Evolutionary conservation across 92 coral and sea anemone species (phyloP), one percentile per base, ranked within the genome.

Genomic region (Paramuricea clavata): DNA sequence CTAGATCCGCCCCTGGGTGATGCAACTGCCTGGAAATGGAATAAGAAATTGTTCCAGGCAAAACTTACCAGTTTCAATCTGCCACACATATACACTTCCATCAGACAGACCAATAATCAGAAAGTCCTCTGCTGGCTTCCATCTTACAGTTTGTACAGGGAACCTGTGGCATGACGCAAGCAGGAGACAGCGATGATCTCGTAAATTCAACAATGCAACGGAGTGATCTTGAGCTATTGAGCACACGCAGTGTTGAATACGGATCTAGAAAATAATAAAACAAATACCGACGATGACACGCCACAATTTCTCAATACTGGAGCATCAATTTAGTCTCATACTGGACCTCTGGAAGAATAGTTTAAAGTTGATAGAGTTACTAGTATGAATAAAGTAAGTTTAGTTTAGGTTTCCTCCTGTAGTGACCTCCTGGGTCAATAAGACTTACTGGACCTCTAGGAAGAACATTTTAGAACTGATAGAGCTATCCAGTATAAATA

Each of bases 1-100:
- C n/a, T n/a, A n/a, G n/a, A n/a, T n/a, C n/a, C n/a, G n/a, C n/a
- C n/a, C n/a, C n/a, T n/a, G n/a, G n/a, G n/a, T n/a, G n/a, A n/a
- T n/a, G n/a, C n/a, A n/a, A n/a, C n/a, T n/a, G n/a, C n/a, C n/a
- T n/a, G n/a, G n/a, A n/a, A n/a, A n/a, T n/a, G n/a, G n/a, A n/a
- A n/a, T n/a, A n/a, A n/a, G n/a, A n/a, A n/a, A n/a, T n/a, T n/a
- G n/a, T n/a, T n/a, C n/a, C n/a, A n/a, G n/a, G n/a, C n/a, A n/a
- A 39, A 54, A 19, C 88, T 44, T 80, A 96, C 99, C 99, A 77
- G 98, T 96, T 76, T 96, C 99, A 92, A 96, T 94, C 56, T 96
- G 99, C 99, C 99, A 96, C 6, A 96, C 99, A 44, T 96, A 96
- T 17, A 96, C 99, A 6, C 98, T 94, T 16, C 99, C 99, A 70